Evolutionary conservation across 2,797 vertebrate genomes (phyloP).

Genomic region (Danio albolineatus): DNA sequence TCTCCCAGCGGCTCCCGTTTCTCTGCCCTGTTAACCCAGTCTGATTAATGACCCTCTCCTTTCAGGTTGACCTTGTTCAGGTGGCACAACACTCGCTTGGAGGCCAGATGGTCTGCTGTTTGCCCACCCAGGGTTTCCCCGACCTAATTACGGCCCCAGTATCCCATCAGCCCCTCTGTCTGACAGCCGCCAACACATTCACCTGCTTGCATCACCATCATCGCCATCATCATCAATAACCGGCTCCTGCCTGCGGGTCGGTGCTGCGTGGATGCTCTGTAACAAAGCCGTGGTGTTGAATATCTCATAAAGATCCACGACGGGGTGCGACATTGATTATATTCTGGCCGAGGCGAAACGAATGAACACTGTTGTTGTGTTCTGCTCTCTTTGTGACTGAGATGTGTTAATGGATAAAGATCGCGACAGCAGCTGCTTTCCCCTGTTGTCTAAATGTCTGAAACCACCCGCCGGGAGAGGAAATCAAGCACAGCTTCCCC

Average conservation of each 20-base stretch:
- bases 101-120: constrained; percentile 75
- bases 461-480: constrained; percentile 51
- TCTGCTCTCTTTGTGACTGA: constrained; percentile 36
- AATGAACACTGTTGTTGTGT: constrained; percentile 43
- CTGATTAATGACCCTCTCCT: constrained; percentile 74
- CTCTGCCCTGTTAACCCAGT: constrained; percentile 62
- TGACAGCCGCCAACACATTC: constrained; percentile 27
- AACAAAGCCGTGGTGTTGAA: constrained; percentile 63
- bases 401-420: constrained; percentile 58
- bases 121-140: constrained; percentile 60
- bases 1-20: constrained; percentile 44
- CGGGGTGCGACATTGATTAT: constrained; percentile 46
- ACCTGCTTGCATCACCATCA: constrained; percentile 60
- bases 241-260: constrained; percentile 44
- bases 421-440: constrained; percentile 56
- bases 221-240: constrained; percentile 69
- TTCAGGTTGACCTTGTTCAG: constrained; percentile 71
- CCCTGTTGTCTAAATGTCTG: constrained; percentile 44
- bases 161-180: constrained; percentile 44
- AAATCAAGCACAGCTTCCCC: constrained; percentile 54
- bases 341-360: constrained; percentile 42
- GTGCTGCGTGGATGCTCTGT: constrained; percentile 51
- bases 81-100: constrained; percentile 59
- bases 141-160: constrained; percentile 65
- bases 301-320: constrained; percentile 57